Conservation (phyloP, 1,140 invertebrate species). For the Brachionus paranguensis region DNA sequence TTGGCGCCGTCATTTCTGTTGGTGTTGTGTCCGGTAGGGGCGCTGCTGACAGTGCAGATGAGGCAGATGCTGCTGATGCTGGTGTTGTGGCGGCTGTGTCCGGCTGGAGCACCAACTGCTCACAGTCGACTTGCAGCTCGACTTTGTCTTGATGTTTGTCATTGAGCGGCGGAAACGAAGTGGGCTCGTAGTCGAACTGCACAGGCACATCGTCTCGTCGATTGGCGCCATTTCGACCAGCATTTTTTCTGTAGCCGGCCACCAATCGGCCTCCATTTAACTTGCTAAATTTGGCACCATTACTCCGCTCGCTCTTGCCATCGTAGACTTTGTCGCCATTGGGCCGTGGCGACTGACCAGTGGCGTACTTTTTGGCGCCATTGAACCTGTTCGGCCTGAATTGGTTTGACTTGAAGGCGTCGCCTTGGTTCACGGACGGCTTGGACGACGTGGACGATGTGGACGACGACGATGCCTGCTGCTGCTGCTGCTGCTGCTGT, state of each 20-base stretch:
- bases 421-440: neutral
- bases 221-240: neutral
- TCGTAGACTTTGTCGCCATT: neutral
- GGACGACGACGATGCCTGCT: neutral
- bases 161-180: neutral
- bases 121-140: neutral
- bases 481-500: too few relatives aligned
- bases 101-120: neutral
- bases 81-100: neutral
- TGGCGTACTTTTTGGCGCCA: neutral
- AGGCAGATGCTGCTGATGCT: too few relatives aligned
- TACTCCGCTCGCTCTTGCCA: neutral
- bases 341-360: neutral
- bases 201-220: neutral
- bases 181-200: constrained; percentile 15
- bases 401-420: neutral
- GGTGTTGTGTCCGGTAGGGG: too few relatives aligned
- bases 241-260: neutral
- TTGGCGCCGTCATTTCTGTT: too few relatives aligned
- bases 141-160: neutral
- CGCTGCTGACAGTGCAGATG: too few relatives aligned
- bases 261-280: neutral
- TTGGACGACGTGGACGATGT: neutral
- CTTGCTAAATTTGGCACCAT: neutral
- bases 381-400: neutral